A percentile compares a stretch with the other conserved stretches of the same genome.
Evolutionary conservation across 2,888 invertebrate species (phyloP).

Genomic region (Drosophila subquinaria): DNA sequence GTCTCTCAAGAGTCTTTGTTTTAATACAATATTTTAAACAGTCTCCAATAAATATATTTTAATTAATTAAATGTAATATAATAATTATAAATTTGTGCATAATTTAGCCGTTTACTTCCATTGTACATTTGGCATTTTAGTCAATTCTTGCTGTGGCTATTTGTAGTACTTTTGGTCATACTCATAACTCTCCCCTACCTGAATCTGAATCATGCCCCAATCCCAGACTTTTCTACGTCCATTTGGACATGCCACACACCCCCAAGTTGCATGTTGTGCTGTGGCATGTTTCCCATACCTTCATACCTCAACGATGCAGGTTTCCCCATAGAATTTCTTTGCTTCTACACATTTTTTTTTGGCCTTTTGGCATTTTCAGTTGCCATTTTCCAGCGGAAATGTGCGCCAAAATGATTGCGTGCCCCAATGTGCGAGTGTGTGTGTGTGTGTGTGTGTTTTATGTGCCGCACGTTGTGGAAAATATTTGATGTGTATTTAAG

Average conservation of each 20-base stretch:
- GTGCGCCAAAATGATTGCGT: conserved; percentile 76
- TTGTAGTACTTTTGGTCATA: conserved; percentile 24
- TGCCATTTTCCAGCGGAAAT: conserved; percentile 72
- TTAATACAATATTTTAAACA: too few relatives aligned
- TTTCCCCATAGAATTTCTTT: conserved; percentile 7
- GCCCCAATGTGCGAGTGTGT: conserved; percentile 28
- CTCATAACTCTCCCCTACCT: conserved; percentile 27
- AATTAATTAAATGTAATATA: too few relatives aligned
- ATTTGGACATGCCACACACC: conserved; percentile 11
- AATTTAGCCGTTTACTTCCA: conserved; percentile 13
- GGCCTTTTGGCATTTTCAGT: conserved; percentile 69
- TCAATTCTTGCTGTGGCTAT: conserved; percentile 25
- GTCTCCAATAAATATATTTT: too few relatives aligned
- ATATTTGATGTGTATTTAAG: conserved; percentile 65
- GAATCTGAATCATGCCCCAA: neutral
- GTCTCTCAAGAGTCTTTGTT: too few relatives aligned
- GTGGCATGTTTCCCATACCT: conserved; percentile 48
- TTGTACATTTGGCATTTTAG: conserved; percentile 14
- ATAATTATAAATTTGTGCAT: too few relatives aligned
- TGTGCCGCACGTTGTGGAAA: conserved; percentile 48
- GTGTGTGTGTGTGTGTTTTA: conserved; percentile 9
- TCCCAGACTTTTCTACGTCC: conserved; percentile 10
- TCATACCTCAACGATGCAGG: conserved; percentile 17
- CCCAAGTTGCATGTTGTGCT: conserved; percentile 50
- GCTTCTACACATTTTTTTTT: conserved; percentile 22